These are phyloP conservation scores for Bombus pascuorum DNA, from an alignment of 1,140 invertebrate genomes.

Conservation along the genomic window DNA sequence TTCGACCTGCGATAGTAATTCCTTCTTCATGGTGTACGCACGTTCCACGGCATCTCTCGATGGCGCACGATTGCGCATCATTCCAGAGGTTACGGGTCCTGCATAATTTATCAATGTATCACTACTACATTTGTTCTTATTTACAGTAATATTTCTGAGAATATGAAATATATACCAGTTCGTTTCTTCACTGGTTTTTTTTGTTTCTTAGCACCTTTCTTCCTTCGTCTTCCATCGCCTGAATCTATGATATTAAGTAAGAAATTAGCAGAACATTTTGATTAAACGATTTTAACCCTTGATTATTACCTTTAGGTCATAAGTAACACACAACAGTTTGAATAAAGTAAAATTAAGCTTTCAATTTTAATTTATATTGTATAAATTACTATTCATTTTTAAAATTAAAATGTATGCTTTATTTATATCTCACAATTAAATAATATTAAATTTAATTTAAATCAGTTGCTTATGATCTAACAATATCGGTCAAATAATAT, in stretches of 20 bases:
- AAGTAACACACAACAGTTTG: background rate
- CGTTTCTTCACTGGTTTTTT: conserved; percentile 87
- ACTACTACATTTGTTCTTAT: conserved; percentile 73
- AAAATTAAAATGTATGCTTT: background rate
- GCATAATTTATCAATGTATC: conserved; percentile 57
- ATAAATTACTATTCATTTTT: background rate
- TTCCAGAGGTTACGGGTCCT: conserved; percentile 45
- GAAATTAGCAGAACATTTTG: conserved; percentile 4
- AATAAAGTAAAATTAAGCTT: background rate
- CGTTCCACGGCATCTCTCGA: conserved; percentile 92
- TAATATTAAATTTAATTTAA: no score
- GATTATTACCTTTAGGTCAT: background rate
- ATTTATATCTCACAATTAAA: background rate
- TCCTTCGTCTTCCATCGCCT: conserved; percentile 88
- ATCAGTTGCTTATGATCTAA: no score
- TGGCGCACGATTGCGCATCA: conserved; percentile 82
- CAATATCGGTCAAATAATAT: background rate
- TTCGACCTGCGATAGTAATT: conserved; percentile 94
- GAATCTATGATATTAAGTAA: conserved; percentile 84
- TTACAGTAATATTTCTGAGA: conserved; percentile 83
- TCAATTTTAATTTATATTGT: background rate
- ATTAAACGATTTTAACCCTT: background rate
- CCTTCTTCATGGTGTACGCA: conserved; percentile 95
- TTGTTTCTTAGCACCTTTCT: conserved; percentile 88
- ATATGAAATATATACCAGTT: conserved; percentile 88